phyloP scores from a whole-genome alignment of 2,797 vertebrate genomes.

The Hoplostethus atlanticus region DNA sequence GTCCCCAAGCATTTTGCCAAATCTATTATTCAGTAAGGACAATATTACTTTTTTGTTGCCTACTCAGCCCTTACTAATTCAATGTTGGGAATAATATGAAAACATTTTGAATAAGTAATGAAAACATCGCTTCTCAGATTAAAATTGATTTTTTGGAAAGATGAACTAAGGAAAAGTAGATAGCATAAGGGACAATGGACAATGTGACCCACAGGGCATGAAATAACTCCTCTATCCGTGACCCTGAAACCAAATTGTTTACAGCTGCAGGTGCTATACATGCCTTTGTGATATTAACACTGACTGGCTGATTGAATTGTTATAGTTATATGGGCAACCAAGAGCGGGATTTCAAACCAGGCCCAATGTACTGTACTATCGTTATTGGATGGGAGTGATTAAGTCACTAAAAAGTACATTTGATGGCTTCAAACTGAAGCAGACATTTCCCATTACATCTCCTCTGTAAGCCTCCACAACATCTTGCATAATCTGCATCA shows the following conservation, averaged over 20 bases:
- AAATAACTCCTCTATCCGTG: slow-evolving; percentile 35
- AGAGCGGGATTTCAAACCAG: slow-evolving; percentile 1
- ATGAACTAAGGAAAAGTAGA: slow-evolving; percentile 7
- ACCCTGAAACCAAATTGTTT: slow-evolving; percentile 26
- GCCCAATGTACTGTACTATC: not conserved
- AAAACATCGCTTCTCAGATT: slow-evolving; percentile 57
- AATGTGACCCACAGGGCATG: not conserved
- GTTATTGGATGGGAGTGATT: not conserved
- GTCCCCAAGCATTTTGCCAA: slow-evolving; percentile 51
- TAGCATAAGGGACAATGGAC: slow-evolving; percentile 13
- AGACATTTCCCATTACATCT: slow-evolving; percentile 3
- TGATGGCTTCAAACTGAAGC: slow-evolving; percentile 13
- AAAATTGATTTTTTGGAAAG: slow-evolving; percentile 49
- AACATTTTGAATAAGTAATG: slow-evolving; percentile 64
- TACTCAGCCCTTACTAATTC: slow-evolving; percentile 58
- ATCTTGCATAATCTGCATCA: not conserved
- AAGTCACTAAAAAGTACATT: slow-evolving; percentile 8
- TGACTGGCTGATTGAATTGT: slow-evolving; percentile 22
- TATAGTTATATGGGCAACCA: slow-evolving; percentile 1
- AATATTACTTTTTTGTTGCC: slow-evolving; percentile 41
- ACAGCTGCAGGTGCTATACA: slow-evolving; percentile 37
- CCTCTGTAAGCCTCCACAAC: not conserved
- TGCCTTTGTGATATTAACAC: slow-evolving; percentile 32
- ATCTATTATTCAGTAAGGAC: slow-evolving; percentile 65
- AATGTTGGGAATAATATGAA: slow-evolving; percentile 61